A percentile compares a stretch with the other conserved stretches of the same genome.
phyloP scores from a whole-genome alignment of 2,113 vertebrate genomes.

The western clawed frog (Xenopus tropicalis) region DNA sequence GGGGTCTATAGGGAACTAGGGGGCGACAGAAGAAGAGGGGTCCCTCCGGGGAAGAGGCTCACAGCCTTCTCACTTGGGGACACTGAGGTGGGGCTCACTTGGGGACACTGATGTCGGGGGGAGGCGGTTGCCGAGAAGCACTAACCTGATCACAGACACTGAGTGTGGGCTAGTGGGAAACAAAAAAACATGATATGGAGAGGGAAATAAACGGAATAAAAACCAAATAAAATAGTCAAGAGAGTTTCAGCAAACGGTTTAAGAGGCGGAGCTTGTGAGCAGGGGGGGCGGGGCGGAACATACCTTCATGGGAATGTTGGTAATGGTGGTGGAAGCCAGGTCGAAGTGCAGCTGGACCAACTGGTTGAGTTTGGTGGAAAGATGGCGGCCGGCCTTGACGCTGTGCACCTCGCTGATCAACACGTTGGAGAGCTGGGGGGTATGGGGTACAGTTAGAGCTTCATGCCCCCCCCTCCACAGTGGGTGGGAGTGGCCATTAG shows the following conservation, averaged over 20 bases:
- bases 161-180: conserved; percentile 98
- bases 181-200: conserved; percentile 91
- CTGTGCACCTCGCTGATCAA: conserved; percentile 93
- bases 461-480: conserved; percentile 95
- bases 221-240: conserved; percentile 63
- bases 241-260: conserved; percentile 46
- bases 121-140: conserved; percentile 71
- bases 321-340: conserved; percentile 96
- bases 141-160: conserved; percentile 99
- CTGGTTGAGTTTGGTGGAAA: conserved; percentile 91
- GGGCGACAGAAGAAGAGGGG: background rate
- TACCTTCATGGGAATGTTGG: conserved; percentile 99
- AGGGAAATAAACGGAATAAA: conserved; percentile 53
- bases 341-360: conserved; percentile 98
- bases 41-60: conserved; percentile 8
- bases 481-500: too few relatives aligned
- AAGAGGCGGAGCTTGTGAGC: conserved; percentile 46
- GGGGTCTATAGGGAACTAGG: conserved; percentile 1
- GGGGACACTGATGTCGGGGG: conserved; percentile 18
- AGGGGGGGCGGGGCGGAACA: background rate
- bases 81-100: conserved; percentile 65
- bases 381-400: conserved; percentile 89
- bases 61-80: conserved; percentile 71
- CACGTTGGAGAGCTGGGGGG: conserved; percentile 71
- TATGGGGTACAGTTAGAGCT: conserved; percentile 15